Evolutionary conservation across 1,140 invertebrate genomes (phyloP).

Genomic region (Portunus trituberculatus): DNA sequence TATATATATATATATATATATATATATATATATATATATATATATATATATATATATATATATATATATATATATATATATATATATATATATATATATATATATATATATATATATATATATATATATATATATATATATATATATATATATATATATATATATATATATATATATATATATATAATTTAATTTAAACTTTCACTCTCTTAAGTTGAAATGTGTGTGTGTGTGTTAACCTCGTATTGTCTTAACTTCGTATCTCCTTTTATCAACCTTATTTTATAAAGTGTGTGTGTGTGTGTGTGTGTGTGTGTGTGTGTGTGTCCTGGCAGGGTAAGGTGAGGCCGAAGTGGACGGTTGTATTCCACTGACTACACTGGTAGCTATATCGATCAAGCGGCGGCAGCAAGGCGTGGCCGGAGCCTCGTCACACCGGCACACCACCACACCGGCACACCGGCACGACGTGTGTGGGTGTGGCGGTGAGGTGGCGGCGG

Average conservation of each 20-base stretch:
- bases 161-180: background rate
- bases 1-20: no score
- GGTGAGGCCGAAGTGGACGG: no score
- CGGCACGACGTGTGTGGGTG: background rate
- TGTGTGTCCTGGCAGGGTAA: background rate
- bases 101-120: background rate
- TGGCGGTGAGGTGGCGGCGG: background rate
- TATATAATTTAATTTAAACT: background rate
- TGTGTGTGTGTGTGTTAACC: background rate
- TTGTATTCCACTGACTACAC: background rate
- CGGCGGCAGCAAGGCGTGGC: background rate
- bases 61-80: background rate
- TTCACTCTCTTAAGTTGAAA: background rate
- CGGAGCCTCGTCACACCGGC: background rate
- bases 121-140: conserved; percentile 16
- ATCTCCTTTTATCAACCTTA: no score
- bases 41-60: no score
- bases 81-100: background rate
- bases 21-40: no score
- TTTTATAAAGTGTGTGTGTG: background rate
- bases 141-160: conserved; percentile 16
- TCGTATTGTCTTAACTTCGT: no score
- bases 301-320: background rate
- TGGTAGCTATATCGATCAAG: background rate
- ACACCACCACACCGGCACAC: background rate